Percentiles rank a stretch among this genome's conserved stretches.
Conservation (phyloP, 2,888 invertebrate species). For the Proisotoma minuta region DNA sequence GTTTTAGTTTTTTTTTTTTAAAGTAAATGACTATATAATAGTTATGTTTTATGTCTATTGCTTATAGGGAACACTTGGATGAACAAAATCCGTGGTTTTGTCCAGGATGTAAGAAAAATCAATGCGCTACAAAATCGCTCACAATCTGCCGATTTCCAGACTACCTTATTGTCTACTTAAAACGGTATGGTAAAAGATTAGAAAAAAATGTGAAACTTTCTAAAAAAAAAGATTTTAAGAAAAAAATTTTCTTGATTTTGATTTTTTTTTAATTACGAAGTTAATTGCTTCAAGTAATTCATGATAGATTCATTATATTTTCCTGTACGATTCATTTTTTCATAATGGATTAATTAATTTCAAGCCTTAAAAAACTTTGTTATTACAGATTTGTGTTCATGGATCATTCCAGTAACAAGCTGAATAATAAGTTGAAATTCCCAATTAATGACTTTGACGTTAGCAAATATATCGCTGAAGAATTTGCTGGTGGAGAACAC, state of each 20-base stretch:
- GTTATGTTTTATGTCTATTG: slow-evolving; percentile 16
- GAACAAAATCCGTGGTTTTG: slow-evolving; percentile 65
- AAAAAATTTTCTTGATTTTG: too few species aligned
- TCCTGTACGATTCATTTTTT: slow-evolving; percentile 4
- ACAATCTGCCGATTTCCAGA: slow-evolving; percentile 62
- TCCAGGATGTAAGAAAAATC: slow-evolving; percentile 59
- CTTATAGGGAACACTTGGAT: slow-evolving; percentile 59
- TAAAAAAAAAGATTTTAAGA: too few species aligned
- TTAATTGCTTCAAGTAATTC: too few species aligned
- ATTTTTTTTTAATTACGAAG: too few species aligned
- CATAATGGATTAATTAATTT: not conserved
- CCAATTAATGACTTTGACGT: slow-evolving; percentile 58
- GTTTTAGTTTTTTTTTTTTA: slow-evolving; percentile 6
- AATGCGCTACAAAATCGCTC: slow-evolving; percentile 62
- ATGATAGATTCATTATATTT: too few species aligned
- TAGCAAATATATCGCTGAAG: slow-evolving; percentile 53
- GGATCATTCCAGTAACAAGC: slow-evolving; percentile 60
- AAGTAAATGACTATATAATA: not conserved
- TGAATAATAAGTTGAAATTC: slow-evolving; percentile 61
- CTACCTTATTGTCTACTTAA: slow-evolving; percentile 62
- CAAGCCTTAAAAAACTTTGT: not conserved
- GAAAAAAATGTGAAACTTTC: too few species aligned
- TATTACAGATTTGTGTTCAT: slow-evolving; percentile 60
- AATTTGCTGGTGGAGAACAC: slow-evolving; percentile 44
- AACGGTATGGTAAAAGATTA: slow-evolving; percentile 51